Evolutionary conservation across 23 tunicate genomes (phyloP).

Genomic region (Ciona savignyi): DNA sequence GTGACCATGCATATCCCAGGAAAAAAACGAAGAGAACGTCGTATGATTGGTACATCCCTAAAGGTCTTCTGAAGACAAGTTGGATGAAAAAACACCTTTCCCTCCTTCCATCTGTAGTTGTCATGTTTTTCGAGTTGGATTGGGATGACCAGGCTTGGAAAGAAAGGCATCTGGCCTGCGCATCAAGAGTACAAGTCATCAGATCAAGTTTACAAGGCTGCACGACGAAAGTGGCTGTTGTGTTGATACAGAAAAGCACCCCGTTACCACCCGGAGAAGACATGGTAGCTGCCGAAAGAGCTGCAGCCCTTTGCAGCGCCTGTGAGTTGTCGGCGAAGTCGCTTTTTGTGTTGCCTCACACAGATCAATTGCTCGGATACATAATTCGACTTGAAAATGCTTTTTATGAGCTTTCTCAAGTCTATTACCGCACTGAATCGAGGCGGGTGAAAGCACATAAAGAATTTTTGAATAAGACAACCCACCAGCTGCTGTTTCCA

Average conservation of each 20-base stretch:
- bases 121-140: constrained; percentile 78
- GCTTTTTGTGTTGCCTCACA: constrained; percentile 74
- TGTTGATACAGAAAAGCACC: constrained; percentile 64
- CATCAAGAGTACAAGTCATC: constrained; percentile 81
- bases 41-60: constrained; percentile 94
- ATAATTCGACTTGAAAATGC: too few relatives aligned
- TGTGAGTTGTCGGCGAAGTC: constrained; percentile 84
- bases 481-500: constrained; percentile 82
- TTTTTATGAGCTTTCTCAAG: constrained; percentile 77
- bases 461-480: constrained; percentile 84
- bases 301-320: too few relatives aligned
- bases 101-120: constrained; percentile 73
- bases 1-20: constrained; percentile 78
- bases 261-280: constrained; percentile 94
- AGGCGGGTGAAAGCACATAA: constrained; percentile 68
- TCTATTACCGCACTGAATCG: constrained; percentile 71
- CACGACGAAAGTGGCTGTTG: constrained; percentile 81
- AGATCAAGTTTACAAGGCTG: constrained; percentile 73
- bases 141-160: too few relatives aligned
- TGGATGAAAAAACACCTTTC: constrained; percentile 80
- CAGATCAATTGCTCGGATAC: constrained; percentile 78
- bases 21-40: too few relatives aligned
- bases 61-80: constrained; percentile 68
- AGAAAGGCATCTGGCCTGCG: too few relatives aligned
- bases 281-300: constrained; percentile 81